These are phyloP conservation scores for Lindbergichthys nudifrons DNA, from an alignment of 2,797 vertebrate species.

Conservation along the genomic window DNA sequence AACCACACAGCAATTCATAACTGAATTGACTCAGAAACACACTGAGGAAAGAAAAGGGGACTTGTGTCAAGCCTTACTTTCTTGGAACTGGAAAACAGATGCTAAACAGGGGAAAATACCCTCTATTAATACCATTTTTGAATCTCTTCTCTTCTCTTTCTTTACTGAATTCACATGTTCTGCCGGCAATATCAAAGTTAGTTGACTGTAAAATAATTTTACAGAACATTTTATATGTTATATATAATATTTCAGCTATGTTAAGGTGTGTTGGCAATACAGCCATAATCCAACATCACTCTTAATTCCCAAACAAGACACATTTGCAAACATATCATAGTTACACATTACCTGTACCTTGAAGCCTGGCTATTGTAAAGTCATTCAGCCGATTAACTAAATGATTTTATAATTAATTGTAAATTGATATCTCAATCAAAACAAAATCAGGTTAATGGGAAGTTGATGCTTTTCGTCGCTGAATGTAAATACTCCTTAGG, in stretches of 20 bases:
- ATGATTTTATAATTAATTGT: conserved; percentile 51
- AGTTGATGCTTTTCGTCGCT: conserved; percentile 11
- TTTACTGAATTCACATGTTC: neutral
- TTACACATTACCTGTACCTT: conserved; percentile 37
- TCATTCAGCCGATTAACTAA: conserved; percentile 40
- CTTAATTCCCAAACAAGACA: conserved; percentile 7
- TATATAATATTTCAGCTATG: neutral
- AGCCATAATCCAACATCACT: conserved; percentile 13
- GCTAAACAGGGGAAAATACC: neutral
- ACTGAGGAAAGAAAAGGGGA: neutral
- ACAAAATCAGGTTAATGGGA: conserved; percentile 31
- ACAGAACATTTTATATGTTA: neutral
- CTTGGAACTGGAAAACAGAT: neutral
- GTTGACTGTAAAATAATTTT: neutral
- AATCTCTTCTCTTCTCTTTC: neutral
- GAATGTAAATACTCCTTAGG: conserved; percentile 21
- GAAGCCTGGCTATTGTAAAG: conserved; percentile 19
- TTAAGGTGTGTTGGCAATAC: conserved; percentile 3
- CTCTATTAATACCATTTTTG: neutral
- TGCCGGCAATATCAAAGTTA: neutral
- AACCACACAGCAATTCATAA: conserved; percentile 9
- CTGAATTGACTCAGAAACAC: conserved; percentile 6
- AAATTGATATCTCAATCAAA: conserved; percentile 43
- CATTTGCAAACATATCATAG: neutral
- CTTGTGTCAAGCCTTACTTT: neutral